A percentile compares a stretch with the other conserved stretches of the same genome.
Conservation (phyloP, 2,113 vertebrate genomes). For the Zootoca vivipara region DNA sequence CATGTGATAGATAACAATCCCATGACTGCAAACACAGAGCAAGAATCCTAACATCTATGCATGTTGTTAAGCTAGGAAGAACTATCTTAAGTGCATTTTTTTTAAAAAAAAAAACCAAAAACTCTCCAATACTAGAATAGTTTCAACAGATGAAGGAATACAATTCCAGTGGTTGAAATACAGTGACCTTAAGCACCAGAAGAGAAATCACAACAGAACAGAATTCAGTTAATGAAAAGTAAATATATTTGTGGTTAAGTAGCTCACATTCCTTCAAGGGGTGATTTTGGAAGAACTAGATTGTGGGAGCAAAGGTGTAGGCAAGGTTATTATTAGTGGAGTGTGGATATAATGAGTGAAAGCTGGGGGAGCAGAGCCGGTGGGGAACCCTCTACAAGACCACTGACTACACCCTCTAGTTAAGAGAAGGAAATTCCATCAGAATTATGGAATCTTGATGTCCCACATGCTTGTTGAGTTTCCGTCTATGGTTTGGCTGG, state of each 20-base stretch:
- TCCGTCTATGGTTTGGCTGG: not conserved
- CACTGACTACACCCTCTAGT: not conserved
- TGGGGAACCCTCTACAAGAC: too few relatives aligned
- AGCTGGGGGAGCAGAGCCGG: not conserved
- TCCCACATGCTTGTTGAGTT: not conserved
- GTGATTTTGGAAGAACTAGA: not conserved
- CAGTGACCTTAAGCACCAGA: not conserved
- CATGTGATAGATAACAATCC: too few relatives aligned
- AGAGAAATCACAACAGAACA: not conserved
- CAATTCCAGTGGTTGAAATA: not conserved
- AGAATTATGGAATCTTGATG: not conserved
- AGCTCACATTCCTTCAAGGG: not conserved
- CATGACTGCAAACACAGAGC: too few relatives aligned
- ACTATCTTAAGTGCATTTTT: not conserved
- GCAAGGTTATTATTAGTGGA: not conserved
- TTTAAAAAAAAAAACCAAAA: not conserved
- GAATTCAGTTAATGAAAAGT: not conserved
- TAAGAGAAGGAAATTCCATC: not conserved
- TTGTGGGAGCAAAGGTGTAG: not conserved
- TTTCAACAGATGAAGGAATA: constrained; percentile 3
- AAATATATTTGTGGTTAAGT: not conserved
- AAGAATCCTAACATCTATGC: too few relatives aligned
- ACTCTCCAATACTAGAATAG: not conserved
- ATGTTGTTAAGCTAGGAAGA: not conserved
- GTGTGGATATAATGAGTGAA: not conserved